Base-by-base conservation (phyloP, 2,113 vertebrate genomes). In the Myotis davidii region DNA sequence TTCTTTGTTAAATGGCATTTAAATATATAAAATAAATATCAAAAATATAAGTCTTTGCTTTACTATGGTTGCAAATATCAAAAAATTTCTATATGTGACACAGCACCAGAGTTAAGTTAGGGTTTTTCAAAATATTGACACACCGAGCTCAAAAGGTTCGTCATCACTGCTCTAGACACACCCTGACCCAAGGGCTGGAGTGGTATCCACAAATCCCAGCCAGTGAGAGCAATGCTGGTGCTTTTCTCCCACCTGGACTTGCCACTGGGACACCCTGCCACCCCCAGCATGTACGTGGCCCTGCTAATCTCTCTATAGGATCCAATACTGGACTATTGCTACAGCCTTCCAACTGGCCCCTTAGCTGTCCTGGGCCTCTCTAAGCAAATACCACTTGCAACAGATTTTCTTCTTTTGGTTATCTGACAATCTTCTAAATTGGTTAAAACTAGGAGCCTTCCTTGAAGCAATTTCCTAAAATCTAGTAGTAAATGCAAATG, bases 371-470 rank as follows among this genome's bases (percentile, higher is more conserved):
- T 84, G 56, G n/a, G 37, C 52, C 20, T 32, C 21, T 83, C 52
- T 16, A 67, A 87, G 56, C 7, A 96, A 89, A 90, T 87, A 48
- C 20, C 7, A 12, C 81, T 95, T 67, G 23, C 56, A 79, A 74
- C 4, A 85, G 61, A 88, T 48, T 81, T 96, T 94, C 50, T 76
- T 72, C 59, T 76, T 92, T 92, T 79, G 4, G 56, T 94, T 78
- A 95, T 85, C 56, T 74, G 74, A 59, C 52, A 78, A 56, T 88
- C 17, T 61, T 21, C 67, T 7, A 88, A 90, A 85, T 92, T 85
- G 72, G 72, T 39, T 54, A 34, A 85, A 82, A 67, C 50, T 52
- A 67, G 65, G 65, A 92, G 42, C 16, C 67, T 56, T 86, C 59
- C 48, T 88, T 21, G 37, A 95, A 89, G 27, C 45, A 85, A 27